Evolutionary conservation across 2,113 vertebrate genomes (phyloP).

Genomic region (Urocitellus parryii): DNA sequence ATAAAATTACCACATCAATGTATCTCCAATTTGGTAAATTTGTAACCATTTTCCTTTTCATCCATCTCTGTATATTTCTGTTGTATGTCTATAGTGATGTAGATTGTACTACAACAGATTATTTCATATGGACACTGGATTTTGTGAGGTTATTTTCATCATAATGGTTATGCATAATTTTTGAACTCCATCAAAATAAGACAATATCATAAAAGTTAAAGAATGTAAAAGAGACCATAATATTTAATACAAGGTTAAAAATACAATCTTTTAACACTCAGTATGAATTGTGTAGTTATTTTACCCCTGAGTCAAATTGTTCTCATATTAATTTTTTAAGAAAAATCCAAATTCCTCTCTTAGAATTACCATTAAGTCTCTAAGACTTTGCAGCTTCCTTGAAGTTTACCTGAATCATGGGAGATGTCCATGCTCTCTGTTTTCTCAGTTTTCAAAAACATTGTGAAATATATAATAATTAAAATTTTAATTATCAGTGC

Average conservation of each 20-base stretch:
- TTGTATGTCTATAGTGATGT: background rate
- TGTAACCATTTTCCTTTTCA: background rate
- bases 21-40: background rate
- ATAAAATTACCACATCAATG: background rate
- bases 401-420: background rate
- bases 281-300: background rate
- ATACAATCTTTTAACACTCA: background rate
- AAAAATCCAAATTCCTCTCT: background rate
- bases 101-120: background rate
- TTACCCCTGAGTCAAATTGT: background rate
- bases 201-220: background rate
- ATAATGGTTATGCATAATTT: background rate
- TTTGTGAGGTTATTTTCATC: background rate
- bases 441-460: background rate
- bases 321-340: background rate
- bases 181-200: background rate
- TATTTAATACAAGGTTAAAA: background rate
- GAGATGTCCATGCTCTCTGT: background rate
- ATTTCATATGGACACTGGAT: background rate
- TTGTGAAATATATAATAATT: background rate
- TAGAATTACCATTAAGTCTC: background rate
- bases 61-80: background rate
- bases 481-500: background rate
- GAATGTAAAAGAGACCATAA: background rate
- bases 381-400: background rate